Percentiles rank a stretch among this genome's conserved stretches.
phyloP scores from a whole-genome alignment of 2,888 invertebrate genomes.

The Stenichneumon culpator region DNA sequence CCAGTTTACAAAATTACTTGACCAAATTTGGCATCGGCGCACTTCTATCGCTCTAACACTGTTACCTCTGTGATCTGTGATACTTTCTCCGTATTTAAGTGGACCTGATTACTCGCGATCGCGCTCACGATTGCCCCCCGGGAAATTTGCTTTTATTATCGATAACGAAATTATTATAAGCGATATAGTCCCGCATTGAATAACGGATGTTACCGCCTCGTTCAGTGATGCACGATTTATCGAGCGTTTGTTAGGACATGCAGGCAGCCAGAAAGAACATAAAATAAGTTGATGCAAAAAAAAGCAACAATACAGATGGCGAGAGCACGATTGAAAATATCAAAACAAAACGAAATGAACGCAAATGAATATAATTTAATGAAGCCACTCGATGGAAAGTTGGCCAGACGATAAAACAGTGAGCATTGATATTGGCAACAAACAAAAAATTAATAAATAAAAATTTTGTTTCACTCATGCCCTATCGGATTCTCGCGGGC shows the following conservation, averaged over 20 bases:
- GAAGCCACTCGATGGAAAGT: slow-evolving; percentile 30
- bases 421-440: slow-evolving; percentile 11
- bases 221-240: slow-evolving; percentile 21
- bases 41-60: slow-evolving; percentile 1
- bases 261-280: neutral
- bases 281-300: neutral
- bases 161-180: slow-evolving; percentile 12
- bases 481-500: slow-evolving; percentile 39
- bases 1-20: slow-evolving; percentile 29
- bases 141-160: slow-evolving; percentile 7
- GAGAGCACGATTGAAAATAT: neutral
- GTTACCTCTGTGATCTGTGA: slow-evolving; percentile 14
- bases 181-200: neutral
- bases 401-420: slow-evolving; percentile 26
- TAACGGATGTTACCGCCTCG: slow-evolving; percentile 7
- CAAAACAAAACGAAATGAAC: neutral
- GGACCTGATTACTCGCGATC: slow-evolving; percentile 27
- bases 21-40: slow-evolving; percentile 32
- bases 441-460: slow-evolving; percentile 1
- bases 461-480: slow-evolving; percentile 16
- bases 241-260: slow-evolving; percentile 32
- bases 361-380: slow-evolving; percentile 37
- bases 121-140: slow-evolving; percentile 32
- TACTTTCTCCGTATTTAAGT: slow-evolving; percentile 50
- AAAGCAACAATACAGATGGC: neutral